Conservation (phyloP, 2,888 invertebrate genomes). For the Eupithecia exiguata region DNA sequence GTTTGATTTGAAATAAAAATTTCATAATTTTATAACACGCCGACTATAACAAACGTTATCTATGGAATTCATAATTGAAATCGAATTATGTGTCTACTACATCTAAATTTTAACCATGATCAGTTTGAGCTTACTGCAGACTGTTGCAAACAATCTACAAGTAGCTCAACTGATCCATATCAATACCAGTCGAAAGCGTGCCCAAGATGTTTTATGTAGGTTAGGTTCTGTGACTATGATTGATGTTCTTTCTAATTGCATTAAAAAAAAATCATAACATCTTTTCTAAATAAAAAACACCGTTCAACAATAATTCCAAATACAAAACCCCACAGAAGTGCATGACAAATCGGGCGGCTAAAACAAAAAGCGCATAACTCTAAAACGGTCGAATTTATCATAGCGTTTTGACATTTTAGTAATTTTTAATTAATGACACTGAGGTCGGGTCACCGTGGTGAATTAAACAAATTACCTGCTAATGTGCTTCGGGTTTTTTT, state of each 20-base stretch:
- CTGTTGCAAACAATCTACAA: too few relatives aligned
- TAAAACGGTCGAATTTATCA: slow-evolving; percentile 70
- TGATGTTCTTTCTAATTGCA: too few relatives aligned
- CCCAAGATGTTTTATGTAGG: too few relatives aligned
- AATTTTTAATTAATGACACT: slow-evolving; percentile 69
- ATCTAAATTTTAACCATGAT: too few relatives aligned
- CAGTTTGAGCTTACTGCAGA: too few relatives aligned
- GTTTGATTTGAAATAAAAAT: slow-evolving; percentile 1
- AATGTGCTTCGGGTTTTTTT: slow-evolving; percentile 65
- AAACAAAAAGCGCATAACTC: slow-evolving; percentile 62
- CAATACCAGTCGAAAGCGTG: too few relatives aligned
- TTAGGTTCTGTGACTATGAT: too few relatives aligned
- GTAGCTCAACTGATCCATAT: too few relatives aligned
- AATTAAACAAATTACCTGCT: slow-evolving; percentile 73
- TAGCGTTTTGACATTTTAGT: slow-evolving; percentile 64
- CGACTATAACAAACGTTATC: not conserved
- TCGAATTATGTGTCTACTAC: too few relatives aligned
- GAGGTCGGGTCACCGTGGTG: slow-evolving; percentile 67
- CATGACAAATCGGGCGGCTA: slow-evolving; percentile 63
- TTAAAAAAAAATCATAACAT: slow-evolving; percentile 2
- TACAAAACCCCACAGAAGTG: slow-evolving; percentile 42
- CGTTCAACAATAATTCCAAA: slow-evolving; percentile 46
- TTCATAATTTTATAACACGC: not conserved
- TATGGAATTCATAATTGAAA: not conserved
- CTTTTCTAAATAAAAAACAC: slow-evolving; percentile 42